Evolutionary conservation across 2,797 vertebrate genomes (phyloP).

Genomic region (Mormyrops boulengeri): DNA sequence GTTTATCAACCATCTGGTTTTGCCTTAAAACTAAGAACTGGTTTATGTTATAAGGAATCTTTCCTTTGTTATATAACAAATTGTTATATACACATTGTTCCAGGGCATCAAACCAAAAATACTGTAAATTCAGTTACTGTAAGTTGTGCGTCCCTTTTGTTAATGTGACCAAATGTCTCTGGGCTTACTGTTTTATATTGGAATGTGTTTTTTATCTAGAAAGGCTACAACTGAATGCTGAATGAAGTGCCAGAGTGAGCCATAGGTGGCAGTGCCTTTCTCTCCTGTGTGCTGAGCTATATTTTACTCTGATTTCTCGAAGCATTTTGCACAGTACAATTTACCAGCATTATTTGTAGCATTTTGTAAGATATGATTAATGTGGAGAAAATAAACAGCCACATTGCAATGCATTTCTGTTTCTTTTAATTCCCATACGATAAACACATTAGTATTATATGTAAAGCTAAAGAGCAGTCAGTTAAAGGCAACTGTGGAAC

Average conservation of each 20-base stretch:
- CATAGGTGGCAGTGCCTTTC: too few relatives aligned
- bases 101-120: background rate
- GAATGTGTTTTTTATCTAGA: background rate
- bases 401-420: background rate
- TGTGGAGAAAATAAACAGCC: background rate
- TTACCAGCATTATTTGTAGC: slow-evolving; percentile 8
- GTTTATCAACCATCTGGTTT: background rate
- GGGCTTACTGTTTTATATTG: background rate
- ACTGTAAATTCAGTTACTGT: background rate
- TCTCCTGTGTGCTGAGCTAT: background rate
- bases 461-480: background rate
- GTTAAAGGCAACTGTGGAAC: background rate
- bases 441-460: background rate
- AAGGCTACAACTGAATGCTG: background rate
- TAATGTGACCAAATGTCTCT: slow-evolving; percentile 7
- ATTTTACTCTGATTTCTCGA: background rate
- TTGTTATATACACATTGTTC: background rate
- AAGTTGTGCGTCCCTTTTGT: background rate
- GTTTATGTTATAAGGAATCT: background rate
- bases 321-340: background rate
- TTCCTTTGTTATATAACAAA: background rate
- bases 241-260: background rate
- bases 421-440: background rate
- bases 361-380: slow-evolving; percentile 11
- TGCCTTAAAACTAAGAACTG: background rate